Base-by-base conservation (phyloP, 2,888 invertebrate genomes). In the Latrodectus elegans region DNA sequence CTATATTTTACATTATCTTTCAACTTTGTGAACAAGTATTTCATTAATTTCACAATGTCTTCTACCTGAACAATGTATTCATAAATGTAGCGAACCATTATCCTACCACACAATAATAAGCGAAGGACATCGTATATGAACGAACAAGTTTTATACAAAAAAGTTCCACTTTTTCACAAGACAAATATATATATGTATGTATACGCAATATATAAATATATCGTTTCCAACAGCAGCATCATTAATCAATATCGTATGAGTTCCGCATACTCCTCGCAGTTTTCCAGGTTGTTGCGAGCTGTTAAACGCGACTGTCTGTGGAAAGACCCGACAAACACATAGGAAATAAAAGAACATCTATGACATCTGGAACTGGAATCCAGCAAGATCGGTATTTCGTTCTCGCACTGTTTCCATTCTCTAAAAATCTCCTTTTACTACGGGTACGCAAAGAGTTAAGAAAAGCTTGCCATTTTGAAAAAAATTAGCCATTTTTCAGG, bases 201-300 rank as follows among this genome's bases (percentile, higher is more conserved):
- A 77, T 83, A 60, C 75, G 68, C 70, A 68, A 85, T 85, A 81
- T 86, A 86, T 81, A 86, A 86, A 86, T 86, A 86, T 86, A 86
- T 84, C 77, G 65, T 86, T 86, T 86, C 68, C 67, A 77, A 72
- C 81, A 76, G 76, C 81, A 80, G 80, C n/a, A 49, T 17, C 9
- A 53, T 49, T 49, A 49, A 71, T 38, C 71, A 1, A 53, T 12
- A n/a, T 52, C 51, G 52, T 52, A 26, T 14, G n/a, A 53, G 22
- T 26, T 22, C 10, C 68, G 26, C 22, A 52, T 51, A 65, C 14
- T 60, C 60, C 70, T 60, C 71, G n/a, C 49, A n/a, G 14, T 17
- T 10, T 79, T 26, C 17, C 68, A 65, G 52, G 26, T 12, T 26
- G n/a, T 17, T 71, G 73, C 55, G 53, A 53, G n/a, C 49, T 74